These are phyloP conservation scores for Vulpes lagopus DNA, from an alignment of 2,113 vertebrate species.

Conservation along the genomic window DNA sequence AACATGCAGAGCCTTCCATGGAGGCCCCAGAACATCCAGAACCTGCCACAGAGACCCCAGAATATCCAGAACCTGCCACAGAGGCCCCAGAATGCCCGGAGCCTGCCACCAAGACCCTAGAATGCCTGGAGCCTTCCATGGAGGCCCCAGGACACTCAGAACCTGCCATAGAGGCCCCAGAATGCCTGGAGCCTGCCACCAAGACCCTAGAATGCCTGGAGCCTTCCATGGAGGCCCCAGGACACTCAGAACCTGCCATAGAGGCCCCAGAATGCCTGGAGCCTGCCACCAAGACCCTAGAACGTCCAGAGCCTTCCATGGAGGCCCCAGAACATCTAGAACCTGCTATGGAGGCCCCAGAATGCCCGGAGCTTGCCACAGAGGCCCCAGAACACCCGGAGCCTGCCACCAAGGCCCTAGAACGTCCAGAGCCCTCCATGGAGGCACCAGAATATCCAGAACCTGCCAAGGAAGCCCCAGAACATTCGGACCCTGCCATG, in stretches of 20 bases:
- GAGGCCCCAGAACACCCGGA: background rate
- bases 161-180: background rate
- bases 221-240: fast-evolving
- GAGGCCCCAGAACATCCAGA: fast-evolving
- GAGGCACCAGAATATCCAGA: background rate
- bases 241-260: background rate
- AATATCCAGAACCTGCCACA: fast-evolving
- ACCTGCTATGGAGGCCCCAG: background rate
- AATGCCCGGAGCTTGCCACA: background rate
- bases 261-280: background rate
- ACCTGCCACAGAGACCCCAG: fast-evolving
- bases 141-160: fast-evolving
- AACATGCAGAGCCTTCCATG: fast-evolving
- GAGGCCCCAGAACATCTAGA: background rate
- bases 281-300: fast-evolving
- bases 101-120: background rate
- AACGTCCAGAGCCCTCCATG: background rate
- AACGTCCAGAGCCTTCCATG: fast-evolving
- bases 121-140: too few species aligned
- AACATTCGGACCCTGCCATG: background rate
- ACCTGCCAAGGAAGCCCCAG: background rate
- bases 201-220: background rate
- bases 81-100: background rate
- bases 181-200: background rate
- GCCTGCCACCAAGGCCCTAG: background rate